These are phyloP conservation scores for Arion vulgaris DNA, from an alignment of 1,140 invertebrate genomes.

Conservation along the genomic window DNA sequence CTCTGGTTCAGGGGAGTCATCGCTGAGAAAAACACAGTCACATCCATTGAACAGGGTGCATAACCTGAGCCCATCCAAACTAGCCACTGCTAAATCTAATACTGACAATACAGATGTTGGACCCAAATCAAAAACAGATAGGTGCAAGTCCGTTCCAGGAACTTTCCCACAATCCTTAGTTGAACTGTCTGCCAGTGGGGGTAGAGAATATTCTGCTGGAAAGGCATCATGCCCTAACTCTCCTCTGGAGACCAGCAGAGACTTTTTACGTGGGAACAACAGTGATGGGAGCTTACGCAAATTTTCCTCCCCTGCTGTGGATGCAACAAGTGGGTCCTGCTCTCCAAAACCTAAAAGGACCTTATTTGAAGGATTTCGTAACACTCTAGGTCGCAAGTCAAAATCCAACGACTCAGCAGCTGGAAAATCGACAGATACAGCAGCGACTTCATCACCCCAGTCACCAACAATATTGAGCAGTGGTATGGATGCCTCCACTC, in stretches of 20 bases:
- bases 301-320: constrained; percentile 17
- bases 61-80: constrained; percentile 32
- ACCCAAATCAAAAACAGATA: constrained; percentile 51
- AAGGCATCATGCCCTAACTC: constrained; percentile 61
- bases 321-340: constrained; percentile 36
- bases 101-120: neutral
- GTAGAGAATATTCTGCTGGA: constrained; percentile 27
- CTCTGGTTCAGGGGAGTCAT: constrained; percentile 60
- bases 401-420: constrained; percentile 41
- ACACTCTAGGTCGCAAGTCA: constrained; percentile 74
- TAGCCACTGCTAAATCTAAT: neutral
- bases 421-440: neutral
- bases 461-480: neutral
- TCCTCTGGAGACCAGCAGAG: constrained; percentile 52
- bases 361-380: constrained; percentile 78
- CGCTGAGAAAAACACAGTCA: constrained; percentile 72
- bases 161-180: constrained; percentile 42
- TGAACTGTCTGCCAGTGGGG: constrained; percentile 6
- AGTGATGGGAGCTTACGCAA: constrained; percentile 21
- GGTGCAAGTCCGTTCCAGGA: constrained; percentile 64
- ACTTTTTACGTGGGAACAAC: constrained; percentile 12
- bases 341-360: constrained; percentile 67
- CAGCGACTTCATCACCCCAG: constrained; percentile 15
- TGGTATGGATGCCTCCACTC: neutral
- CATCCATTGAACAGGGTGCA: constrained; percentile 52